Conservation (phyloP, 37 sponge, comb jelly and placozoan genomes). For the Crambe crambe region DNA sequence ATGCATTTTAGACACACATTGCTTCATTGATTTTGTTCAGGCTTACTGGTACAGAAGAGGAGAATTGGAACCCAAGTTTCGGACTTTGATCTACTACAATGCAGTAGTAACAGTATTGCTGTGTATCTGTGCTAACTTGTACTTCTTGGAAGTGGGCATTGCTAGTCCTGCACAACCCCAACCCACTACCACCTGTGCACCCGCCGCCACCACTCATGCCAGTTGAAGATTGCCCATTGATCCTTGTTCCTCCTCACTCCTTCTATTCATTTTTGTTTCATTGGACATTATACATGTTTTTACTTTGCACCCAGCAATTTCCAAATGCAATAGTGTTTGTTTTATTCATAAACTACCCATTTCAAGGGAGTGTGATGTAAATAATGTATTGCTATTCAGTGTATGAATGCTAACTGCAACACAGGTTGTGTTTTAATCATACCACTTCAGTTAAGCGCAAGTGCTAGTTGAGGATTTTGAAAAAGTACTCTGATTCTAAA, state of each 20-base stretch:
- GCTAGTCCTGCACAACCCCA: background rate
- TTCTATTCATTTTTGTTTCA: no score
- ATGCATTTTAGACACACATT: slow-evolving; percentile 3
- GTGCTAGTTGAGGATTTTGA: slow-evolving; percentile 63
- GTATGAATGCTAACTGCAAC: no score
- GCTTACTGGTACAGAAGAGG: slow-evolving; percentile 79
- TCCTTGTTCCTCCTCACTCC: background rate
- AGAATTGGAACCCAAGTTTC: slow-evolving; percentile 79
- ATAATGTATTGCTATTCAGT: no score
- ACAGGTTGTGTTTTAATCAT: background rate
- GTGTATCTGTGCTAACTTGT: slow-evolving; percentile 57
- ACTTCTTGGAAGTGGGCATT: slow-evolving; percentile 55
- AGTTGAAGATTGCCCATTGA: background rate
- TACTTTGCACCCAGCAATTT: no score
- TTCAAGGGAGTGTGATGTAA: no score
- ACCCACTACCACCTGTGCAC: background rate
- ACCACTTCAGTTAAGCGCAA: no score
- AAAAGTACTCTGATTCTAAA: slow-evolving; percentile 92
- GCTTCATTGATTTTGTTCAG: slow-evolving; percentile 8
- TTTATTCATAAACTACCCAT: no score
- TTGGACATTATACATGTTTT: no score
- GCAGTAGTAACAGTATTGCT: slow-evolving; percentile 51
- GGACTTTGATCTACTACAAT: slow-evolving; percentile 71
- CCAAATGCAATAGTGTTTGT: no score
- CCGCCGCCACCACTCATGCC: background rate